Percentiles rank a stretch among this genome's conserved stretches.
Conservation (phyloP, 37 sponge, comb jelly and placozoan species). For the Diacarnus erythraeanus region DNA sequence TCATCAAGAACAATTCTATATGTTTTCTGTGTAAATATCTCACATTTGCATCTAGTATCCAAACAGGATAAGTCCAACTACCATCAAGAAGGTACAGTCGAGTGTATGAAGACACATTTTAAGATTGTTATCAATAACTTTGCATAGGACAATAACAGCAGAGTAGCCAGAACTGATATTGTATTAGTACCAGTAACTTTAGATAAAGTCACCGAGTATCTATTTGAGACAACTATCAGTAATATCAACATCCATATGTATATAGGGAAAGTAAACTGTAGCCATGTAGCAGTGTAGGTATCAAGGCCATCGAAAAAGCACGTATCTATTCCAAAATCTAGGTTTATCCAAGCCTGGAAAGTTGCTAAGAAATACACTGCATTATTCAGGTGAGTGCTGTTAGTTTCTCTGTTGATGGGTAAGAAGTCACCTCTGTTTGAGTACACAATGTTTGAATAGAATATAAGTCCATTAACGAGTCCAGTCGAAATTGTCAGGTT, state of each 20-base stretch:
- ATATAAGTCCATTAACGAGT: not conserved
- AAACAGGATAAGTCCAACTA: not conserved
- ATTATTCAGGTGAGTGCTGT: not conserved
- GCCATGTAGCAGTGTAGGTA: not conserved
- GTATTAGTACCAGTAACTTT: not conserved
- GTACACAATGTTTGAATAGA: not conserved
- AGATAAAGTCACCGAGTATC: not conserved
- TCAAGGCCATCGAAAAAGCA: constrained; percentile 32
- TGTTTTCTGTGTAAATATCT: constrained; percentile 2
- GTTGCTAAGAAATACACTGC: not conserved
- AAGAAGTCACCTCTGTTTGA: not conserved
- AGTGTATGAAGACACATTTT: not conserved
- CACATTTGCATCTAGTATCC: not conserved
- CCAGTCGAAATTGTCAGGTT: not conserved
- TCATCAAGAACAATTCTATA: not conserved
- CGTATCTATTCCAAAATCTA: not conserved
- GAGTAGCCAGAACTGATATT: constrained; percentile 16
- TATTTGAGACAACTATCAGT: not conserved
- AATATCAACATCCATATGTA: constrained; percentile 3
- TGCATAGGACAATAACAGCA: constrained; percentile 10
- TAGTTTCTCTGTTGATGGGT: not conserved
- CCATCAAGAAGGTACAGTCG: not conserved
- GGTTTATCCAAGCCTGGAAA: not conserved
- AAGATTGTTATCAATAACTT: not conserved
- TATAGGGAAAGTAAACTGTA: not conserved